Evolutionary conservation across 2,888 invertebrate species (phyloP).

Genomic region (Plagodis pulveraria): DNA sequence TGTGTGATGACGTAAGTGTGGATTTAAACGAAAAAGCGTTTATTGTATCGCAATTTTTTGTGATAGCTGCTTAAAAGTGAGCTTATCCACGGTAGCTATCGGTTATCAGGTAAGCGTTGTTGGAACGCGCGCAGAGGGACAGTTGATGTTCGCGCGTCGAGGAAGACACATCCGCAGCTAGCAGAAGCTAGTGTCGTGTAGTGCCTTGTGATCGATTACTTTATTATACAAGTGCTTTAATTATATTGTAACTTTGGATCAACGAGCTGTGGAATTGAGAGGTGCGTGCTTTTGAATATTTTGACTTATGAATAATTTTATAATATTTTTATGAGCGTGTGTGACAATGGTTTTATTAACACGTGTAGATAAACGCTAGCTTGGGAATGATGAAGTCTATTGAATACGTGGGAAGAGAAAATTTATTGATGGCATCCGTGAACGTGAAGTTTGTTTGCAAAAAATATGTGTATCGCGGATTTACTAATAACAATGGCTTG

Average conservation of each 20-base stretch:
- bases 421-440: conserved; percentile 11
- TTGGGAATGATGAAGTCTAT: conserved; percentile 11
- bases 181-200: conserved; percentile 55
- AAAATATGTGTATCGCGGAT: conserved; percentile 9
- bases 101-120: conserved; percentile 69
- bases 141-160: conserved; percentile 81
- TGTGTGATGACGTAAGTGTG: conserved; percentile 22
- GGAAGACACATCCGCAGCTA: conserved; percentile 76
- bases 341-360: conserved; percentile 22
- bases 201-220: conserved; percentile 63
- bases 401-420: conserved; percentile 24
- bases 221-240: conserved; percentile 57
- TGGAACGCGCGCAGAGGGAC: conserved; percentile 60
- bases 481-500: background rate
- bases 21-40: conserved; percentile 41
- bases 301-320: background rate
- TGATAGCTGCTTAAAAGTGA: conserved; percentile 51
- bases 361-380: background rate
- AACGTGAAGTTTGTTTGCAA: conserved; percentile 12
- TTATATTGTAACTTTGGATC: conserved; percentile 48
- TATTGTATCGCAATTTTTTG: conserved; percentile 58
- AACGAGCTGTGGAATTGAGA: conserved; percentile 50
- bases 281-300: conserved; percentile 62
- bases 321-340: background rate
- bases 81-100: conserved; percentile 69